Evolutionary conservation across 2,797 vertebrate genomes (phyloP).

Genomic region (Semotilus atromaculatus): DNA sequence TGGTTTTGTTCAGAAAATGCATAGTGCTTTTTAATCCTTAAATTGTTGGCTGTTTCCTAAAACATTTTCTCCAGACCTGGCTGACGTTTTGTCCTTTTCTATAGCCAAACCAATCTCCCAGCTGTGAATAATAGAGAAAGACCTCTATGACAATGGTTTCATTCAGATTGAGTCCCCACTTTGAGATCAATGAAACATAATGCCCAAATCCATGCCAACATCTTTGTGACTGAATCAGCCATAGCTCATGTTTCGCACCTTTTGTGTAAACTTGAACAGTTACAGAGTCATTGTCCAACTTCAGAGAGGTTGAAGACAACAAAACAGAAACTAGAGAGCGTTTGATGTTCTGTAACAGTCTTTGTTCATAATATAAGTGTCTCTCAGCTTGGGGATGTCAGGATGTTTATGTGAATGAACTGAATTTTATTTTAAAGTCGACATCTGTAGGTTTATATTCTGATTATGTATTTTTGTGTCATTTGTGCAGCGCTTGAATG

Average conservation of each 20-base stretch:
- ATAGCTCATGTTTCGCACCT: slow-evolving; percentile 8
- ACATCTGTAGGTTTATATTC: not conserved
- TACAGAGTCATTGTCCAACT: slow-evolving; percentile 3
- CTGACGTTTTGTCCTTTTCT: slow-evolving; percentile 18
- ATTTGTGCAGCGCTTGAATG: slow-evolving; percentile 74
- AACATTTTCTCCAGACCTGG: slow-evolving; percentile 16
- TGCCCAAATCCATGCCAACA: slow-evolving; percentile 39
- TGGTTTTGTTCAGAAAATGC: not conserved
- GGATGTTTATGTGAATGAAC: too few relatives aligned
- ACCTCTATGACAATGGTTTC: slow-evolving; percentile 40
- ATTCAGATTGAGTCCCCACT: slow-evolving; percentile 44
- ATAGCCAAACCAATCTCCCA: slow-evolving; percentile 1
- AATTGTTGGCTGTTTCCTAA: slow-evolving; percentile 3
- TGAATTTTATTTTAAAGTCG: not conserved
- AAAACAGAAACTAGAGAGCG: not conserved
- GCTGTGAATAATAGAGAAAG: slow-evolving; percentile 32
- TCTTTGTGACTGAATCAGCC: slow-evolving; percentile 27
- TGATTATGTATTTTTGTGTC: not conserved
- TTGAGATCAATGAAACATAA: slow-evolving; percentile 53
- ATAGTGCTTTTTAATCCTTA: slow-evolving; percentile 16
- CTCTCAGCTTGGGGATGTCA: too few relatives aligned
- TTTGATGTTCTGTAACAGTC: not conserved
- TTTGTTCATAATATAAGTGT: slow-evolving; percentile 3
- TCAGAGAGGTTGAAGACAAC: slow-evolving; percentile 10
- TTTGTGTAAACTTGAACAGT: slow-evolving; percentile 29